These are phyloP conservation scores for Aricia agestis DNA, from an alignment of 1,140 invertebrate species.

Conservation along the genomic window DNA sequence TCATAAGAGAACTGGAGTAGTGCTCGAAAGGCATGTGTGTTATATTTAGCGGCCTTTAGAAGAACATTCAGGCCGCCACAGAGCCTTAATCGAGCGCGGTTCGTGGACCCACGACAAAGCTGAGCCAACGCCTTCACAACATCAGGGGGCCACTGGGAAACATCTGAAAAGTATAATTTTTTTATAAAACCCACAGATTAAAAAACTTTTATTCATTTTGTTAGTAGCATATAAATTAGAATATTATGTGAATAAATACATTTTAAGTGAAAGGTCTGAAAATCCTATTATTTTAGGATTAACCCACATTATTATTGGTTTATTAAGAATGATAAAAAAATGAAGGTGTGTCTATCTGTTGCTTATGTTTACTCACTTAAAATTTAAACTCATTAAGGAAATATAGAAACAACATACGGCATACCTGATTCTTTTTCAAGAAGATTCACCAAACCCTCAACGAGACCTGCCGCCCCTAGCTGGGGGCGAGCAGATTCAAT, in stretches of 20 bases:
- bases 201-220: too few species aligned
- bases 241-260: too few species aligned
- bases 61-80: slow-evolving; percentile 57
- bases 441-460: slow-evolving; percentile 63
- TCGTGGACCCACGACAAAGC: background rate
- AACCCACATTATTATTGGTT: too few species aligned
- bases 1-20: slow-evolving; percentile 69
- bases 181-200: background rate
- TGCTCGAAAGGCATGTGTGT: slow-evolving; percentile 49
- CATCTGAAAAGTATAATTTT: slow-evolving; percentile 36
- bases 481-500: slow-evolving; percentile 52
- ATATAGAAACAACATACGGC: too few species aligned
- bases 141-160: slow-evolving; percentile 44
- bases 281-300: too few species aligned
- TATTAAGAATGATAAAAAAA: too few species aligned
- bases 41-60: slow-evolving; percentile 51
- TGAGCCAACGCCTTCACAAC: slow-evolving; percentile 24
- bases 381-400: too few species aligned
- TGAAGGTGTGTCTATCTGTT: too few species aligned
- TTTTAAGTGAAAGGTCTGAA: too few species aligned
- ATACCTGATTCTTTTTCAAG: slow-evolving; percentile 60
- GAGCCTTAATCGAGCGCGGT: background rate
- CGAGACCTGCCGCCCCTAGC: slow-evolving; percentile 62
- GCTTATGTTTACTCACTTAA: too few species aligned
- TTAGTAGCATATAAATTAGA: too few species aligned